Percentiles rank a stretch among this genome's conserved stretches.
Conservation (phyloP, 1,140 invertebrate species). For the Pseudachorutes palmiensis region DNA sequence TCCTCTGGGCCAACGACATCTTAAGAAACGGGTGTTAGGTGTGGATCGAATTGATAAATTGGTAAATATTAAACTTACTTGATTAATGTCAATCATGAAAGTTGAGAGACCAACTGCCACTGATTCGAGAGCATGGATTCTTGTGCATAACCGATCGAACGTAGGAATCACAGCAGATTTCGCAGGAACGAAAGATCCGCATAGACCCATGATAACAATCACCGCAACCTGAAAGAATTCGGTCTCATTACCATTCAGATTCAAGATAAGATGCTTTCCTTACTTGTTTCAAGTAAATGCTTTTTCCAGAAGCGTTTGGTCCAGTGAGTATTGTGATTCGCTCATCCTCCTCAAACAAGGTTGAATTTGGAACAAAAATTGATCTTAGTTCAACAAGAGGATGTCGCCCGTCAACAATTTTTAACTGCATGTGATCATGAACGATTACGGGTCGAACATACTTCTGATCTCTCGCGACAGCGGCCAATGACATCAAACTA, state of each 20-base stretch:
- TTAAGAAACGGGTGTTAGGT: too few species aligned
- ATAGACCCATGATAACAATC: constrained; percentile 72
- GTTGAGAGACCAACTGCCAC: constrained; percentile 70
- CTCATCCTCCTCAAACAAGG: constrained; percentile 48
- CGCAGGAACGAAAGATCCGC: constrained; percentile 82
- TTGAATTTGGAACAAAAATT: constrained; percentile 64
- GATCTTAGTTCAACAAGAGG: constrained; percentile 61
- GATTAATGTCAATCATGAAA: constrained; percentile 74
- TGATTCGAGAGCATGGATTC: constrained; percentile 64
- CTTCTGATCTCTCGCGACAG: constrained; percentile 59
- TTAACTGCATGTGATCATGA: constrained; percentile 49
- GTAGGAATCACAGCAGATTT: constrained; percentile 53
- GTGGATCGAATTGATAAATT: too few species aligned
- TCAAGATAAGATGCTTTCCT: not conserved
- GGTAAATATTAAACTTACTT: constrained; percentile 49
- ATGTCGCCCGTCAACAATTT: constrained; percentile 65
- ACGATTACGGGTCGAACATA: constrained; percentile 61
- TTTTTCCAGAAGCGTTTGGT: constrained; percentile 87
- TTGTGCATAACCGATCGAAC: constrained; percentile 63
- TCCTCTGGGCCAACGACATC: constrained; percentile 61
- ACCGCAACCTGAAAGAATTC: constrained; percentile 52
- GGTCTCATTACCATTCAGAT: not conserved
- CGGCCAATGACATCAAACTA: constrained; percentile 64
- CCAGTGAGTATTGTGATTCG: constrained; percentile 71
- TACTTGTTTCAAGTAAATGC: constrained; percentile 78